Conservation (phyloP, 2,113 vertebrate genomes). For the Actenoides lindsayi region DNA sequence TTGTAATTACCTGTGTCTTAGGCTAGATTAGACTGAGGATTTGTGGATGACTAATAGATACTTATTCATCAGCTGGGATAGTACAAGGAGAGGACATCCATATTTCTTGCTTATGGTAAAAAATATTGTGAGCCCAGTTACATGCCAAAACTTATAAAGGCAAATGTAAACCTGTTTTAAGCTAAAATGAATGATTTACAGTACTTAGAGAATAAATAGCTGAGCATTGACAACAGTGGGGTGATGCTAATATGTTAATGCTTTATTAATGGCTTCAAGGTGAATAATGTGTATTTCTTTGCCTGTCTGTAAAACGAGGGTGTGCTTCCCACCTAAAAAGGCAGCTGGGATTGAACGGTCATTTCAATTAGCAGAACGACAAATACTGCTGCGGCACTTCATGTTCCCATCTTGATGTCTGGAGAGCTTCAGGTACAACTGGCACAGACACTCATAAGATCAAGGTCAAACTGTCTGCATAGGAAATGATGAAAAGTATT, state of each 20-base stretch:
- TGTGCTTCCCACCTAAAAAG: neutral
- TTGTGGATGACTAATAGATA: neutral
- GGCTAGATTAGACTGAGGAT: neutral
- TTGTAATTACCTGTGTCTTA: neutral
- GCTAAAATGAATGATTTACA: neutral
- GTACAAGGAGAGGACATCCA: neutral
- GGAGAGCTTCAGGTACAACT: neutral
- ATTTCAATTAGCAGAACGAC: slow-evolving; percentile 38
- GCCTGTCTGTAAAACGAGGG: neutral
- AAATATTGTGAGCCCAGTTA: neutral
- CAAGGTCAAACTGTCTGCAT: slow-evolving; percentile 49
- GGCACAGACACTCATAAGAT: slow-evolving; percentile 25
- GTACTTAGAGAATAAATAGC: neutral
- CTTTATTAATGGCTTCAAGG: neutral
- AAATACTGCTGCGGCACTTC: slow-evolving; percentile 11
- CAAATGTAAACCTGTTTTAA: neutral
- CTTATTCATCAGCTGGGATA: neutral
- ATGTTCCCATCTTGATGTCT: slow-evolving; percentile 30
- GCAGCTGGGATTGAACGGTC: neutral
- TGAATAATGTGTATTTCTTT: neutral
- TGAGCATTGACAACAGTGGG: neutral
- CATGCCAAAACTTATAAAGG: neutral
- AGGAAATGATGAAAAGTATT: neutral
- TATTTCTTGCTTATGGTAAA: neutral
- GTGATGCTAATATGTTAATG: neutral